Evolutionary conservation across 2,113 vertebrate genomes (phyloP).

Genomic region (Petromus typicus): DNA sequence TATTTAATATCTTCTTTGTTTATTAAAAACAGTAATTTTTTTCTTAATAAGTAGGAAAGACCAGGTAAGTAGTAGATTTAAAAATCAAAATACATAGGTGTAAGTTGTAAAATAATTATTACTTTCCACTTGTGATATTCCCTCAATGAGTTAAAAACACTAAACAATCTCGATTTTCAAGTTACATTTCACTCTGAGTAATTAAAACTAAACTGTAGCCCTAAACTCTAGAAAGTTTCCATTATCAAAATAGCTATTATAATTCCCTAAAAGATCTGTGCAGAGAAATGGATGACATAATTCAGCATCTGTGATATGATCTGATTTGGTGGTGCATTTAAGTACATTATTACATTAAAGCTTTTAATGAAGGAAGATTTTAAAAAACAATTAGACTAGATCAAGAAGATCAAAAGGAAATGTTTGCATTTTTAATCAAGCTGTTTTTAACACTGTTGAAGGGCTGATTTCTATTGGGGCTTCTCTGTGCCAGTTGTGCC

Average conservation of each 20-base stretch:
- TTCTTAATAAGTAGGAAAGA: background rate
- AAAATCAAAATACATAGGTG: background rate
- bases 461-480: background rate
- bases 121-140: background rate
- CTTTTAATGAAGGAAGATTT: conserved; percentile 52
- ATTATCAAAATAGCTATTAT: background rate
- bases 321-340: background rate
- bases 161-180: conserved; percentile 21
- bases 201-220: conserved; percentile 21
- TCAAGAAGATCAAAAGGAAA: conserved; percentile 19
- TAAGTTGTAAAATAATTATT: background rate
- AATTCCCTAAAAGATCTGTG: background rate
- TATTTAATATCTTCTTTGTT: background rate
- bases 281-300: background rate
- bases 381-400: conserved; percentile 41
- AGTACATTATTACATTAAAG: conserved; percentile 43
- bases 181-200: background rate
- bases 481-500: background rate
- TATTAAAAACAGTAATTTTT: background rate
- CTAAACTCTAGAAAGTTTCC: conserved; percentile 4
- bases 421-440: background rate
- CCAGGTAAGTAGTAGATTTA: background rate
- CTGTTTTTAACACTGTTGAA: background rate
- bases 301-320: background rate
- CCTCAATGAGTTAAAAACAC: conserved; percentile 10